Conservation (phyloP, 2,797 vertebrate genomes). For the Nyctalus aviator region DNA sequence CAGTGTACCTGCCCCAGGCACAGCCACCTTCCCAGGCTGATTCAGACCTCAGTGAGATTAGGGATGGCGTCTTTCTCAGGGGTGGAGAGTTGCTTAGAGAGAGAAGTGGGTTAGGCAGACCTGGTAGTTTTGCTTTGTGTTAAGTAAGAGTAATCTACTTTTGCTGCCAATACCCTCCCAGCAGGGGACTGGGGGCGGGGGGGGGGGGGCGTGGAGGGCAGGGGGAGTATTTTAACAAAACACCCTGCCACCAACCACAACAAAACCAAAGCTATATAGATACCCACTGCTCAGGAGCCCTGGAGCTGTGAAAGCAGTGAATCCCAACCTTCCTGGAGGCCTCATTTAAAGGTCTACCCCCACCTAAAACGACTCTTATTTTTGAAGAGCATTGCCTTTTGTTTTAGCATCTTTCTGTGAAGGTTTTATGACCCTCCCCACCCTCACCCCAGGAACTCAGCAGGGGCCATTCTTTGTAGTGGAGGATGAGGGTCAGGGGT, state of each 20-base stretch:
- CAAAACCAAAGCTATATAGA: background rate
- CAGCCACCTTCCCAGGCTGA: background rate
- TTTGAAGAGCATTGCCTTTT: background rate
- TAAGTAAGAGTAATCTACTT: background rate
- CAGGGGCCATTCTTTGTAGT: background rate
- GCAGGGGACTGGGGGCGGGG: too few species aligned
- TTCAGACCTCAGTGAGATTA: too few species aligned
- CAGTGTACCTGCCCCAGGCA: background rate
- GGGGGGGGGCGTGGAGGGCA: too few species aligned
- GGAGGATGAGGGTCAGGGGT: background rate
- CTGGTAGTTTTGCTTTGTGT: background rate
- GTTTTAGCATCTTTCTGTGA: background rate
- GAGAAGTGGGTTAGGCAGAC: background rate
- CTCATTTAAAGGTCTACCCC: background rate
- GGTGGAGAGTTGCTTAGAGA: background rate
- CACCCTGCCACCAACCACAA: background rate
- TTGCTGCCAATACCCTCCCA: background rate
- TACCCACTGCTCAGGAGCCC: background rate
- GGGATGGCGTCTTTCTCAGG: background rate
- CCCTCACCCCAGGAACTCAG: background rate
- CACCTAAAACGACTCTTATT: background rate
- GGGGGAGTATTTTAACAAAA: conserved; percentile 35
- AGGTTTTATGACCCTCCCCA: background rate
- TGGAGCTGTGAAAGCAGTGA: background rate
- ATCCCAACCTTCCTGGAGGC: background rate